Evolutionary conservation across 92 coral and sea anemone species (phyloP).

Genomic region (Parazoanthus darwini): DNA sequence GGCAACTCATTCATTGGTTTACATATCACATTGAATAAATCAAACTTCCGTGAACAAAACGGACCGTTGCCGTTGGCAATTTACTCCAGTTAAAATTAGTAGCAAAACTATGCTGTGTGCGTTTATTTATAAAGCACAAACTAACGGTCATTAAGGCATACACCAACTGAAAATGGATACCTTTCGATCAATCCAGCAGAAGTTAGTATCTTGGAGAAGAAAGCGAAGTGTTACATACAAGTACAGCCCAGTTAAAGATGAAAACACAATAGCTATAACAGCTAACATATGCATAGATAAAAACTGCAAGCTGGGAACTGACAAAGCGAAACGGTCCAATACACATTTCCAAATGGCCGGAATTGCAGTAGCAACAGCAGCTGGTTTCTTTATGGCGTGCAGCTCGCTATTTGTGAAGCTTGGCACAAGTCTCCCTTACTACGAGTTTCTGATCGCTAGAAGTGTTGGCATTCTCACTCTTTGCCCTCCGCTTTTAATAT

Average conservation of each 20-base stretch:
- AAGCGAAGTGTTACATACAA: neutral
- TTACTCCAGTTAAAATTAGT: no score
- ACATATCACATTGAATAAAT: no score
- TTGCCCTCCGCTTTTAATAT: neutral
- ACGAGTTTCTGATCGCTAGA: slow-evolving; percentile 18
- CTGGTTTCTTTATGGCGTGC: slow-evolving; percentile 24
- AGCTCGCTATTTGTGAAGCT: slow-evolving; percentile 15
- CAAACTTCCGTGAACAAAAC: no score
- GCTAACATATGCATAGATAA: no score
- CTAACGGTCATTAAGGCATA: no score
- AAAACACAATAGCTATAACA: no score
- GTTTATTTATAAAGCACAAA: no score
- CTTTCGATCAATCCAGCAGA: no score
- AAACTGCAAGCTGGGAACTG: neutral
- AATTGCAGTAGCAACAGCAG: slow-evolving; percentile 18
- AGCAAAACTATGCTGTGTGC: no score
- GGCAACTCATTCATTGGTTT: no score
- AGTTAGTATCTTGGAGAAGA: neutral
- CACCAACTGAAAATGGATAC: no score
- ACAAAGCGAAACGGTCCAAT: neutral
- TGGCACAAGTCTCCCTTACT: slow-evolving; percentile 4
- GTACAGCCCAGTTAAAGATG: neutral
- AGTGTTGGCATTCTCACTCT: neutral
- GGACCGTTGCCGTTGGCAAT: no score
- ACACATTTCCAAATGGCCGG: neutral